Base-by-base conservation (phyloP, 2,888 invertebrate species). In the Ormyrus rosae region DNA sequence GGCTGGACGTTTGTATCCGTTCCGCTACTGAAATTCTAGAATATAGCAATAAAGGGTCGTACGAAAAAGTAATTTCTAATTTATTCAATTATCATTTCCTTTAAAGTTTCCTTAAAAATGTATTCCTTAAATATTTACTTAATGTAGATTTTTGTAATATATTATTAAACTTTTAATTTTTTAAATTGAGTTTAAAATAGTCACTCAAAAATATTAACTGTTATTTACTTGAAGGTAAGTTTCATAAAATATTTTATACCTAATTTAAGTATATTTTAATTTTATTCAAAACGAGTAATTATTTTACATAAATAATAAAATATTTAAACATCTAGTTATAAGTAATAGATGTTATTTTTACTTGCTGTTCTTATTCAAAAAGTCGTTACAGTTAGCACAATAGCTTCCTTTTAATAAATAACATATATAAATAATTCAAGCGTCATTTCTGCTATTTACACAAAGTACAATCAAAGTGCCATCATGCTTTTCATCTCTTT, bases 1-100 rank as follows among this genome's bases (percentile, higher is more conserved):
- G 77, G 83, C 81, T 81, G 84, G 65, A 83, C 83, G 81, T 85
- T 84, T 85, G 82, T 84, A 84, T 84, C 71, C 83, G 81, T 83
- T 82, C 75, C 61, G 81, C 78, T 72, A 73, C 68, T 81, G 79
- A 81, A 81, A 83, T 77, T 81, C 79, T 84, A 84, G 81, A 65
- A 81, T 83, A 84, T 80, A 82, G 82, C 78, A 82, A 81, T 77
- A 83, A 81, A 82, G 74, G 80, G 53, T 80, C 75, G 74, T 83
- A 82, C 67, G 50, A 50, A 34, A 81, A 64, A 61, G 61, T 58
- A n/a, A 6, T n/a, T 70, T 73, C 51, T 34, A 1, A 48, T 45
- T 53, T 56, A 53, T 61, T 50, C 45, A 5, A 60, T 34, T 34
- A 34, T 34, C 34, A 34, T 67, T 45, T 13, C 51, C 9, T 50